A percentile compares a stretch with the other conserved stretches of the same genome.
Evolutionary conservation across 2,888 invertebrate species (phyloP).

Genomic region (Sussaba pulchella): DNA sequence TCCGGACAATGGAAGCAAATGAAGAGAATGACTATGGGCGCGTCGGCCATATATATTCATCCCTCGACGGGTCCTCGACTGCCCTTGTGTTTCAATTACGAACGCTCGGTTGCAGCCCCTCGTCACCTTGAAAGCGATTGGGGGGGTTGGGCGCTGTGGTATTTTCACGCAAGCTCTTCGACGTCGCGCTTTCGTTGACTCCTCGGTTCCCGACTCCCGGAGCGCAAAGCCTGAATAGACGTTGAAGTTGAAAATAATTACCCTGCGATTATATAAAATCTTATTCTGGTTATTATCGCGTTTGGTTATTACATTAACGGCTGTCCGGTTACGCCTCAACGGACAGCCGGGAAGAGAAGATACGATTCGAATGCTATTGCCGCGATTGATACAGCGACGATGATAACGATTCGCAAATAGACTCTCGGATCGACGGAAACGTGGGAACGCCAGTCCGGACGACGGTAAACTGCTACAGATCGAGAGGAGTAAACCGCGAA

Average conservation of each 20-base stretch:
- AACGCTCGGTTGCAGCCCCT: slow-evolving; percentile 57
- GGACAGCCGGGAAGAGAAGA: neutral
- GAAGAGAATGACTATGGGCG: slow-evolving; percentile 58
- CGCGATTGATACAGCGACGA: slow-evolving; percentile 13
- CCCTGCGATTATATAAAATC: slow-evolving; percentile 42
- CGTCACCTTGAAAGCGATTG: slow-evolving; percentile 59
- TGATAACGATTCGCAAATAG: slow-evolving; percentile 31
- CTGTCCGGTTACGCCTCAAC: neutral
- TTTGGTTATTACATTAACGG: slow-evolving; percentile 11
- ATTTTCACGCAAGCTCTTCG: neutral
- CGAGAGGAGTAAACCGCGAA: slow-evolving; percentile 24
- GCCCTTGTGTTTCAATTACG: slow-evolving; percentile 71
- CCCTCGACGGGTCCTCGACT: slow-evolving; percentile 38
- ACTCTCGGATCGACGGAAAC: slow-evolving; percentile 39
- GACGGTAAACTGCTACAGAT: slow-evolving; percentile 31
- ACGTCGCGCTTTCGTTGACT: slow-evolving; percentile 12
- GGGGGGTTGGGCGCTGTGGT: slow-evolving; percentile 45
- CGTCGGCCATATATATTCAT: slow-evolving; percentile 60
- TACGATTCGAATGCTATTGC: neutral
- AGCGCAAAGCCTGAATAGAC: neutral
- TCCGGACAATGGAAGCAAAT: slow-evolving; percentile 68
- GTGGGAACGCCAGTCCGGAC: slow-evolving; percentile 51
- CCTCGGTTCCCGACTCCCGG: neutral
- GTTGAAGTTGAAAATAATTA: slow-evolving; percentile 10
- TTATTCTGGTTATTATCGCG: slow-evolving; percentile 31